Evolutionary conservation across 2,888 invertebrate species (phyloP), one percentile per base, ranked within the genome.

Genomic region (Dryomyza anilis): DNA sequence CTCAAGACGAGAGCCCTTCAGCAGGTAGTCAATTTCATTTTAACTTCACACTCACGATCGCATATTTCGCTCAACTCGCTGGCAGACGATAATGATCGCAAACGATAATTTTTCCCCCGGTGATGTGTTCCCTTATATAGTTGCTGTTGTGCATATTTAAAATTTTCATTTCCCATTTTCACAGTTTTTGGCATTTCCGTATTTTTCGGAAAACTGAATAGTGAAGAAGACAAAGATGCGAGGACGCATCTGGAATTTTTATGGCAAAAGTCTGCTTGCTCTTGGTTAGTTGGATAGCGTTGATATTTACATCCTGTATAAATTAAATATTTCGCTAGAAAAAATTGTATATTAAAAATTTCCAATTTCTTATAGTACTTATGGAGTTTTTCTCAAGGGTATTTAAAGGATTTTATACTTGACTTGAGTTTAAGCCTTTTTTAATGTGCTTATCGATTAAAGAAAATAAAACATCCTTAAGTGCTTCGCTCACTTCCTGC

Each of bases 1-100:
- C 63, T 63, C 33, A 27, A 14, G 48, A 59, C 19, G 45, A 46
- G 14, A n/a, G 39, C 39, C 39, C n/a, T n/a, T n/a, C 12, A 67
- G 61, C 80, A 78, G 78, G 79, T 78, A 78, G 72, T 74, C 70
- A 77, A 74, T 70, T 74, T 72, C 71, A 55, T 68, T 73, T 55
- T 52, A 33, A 36, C 39, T 56, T 43, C 59, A 65, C 3, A 43
- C 27, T 33, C 12, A 14, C 39, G 27, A 36, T 19, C 48, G 25
- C 56, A 56, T 52, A 64, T 50, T 58, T 52, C 52, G 50, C 46
- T 45, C 60, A n/a, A n/a, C n/a, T n/a, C n/a, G n/a, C n/a, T n/a
- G 58, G 46, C 60, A 60, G 55, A n/a, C n/a, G n/a, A 45, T 59
- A 60, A 33, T 19, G 33, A 59, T 46, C 59, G 3, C 30, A 21